A percentile compares a stretch with the other conserved stretches of the same genome.
These are phyloP conservation scores for Stegodyphus dumicola DNA, from an alignment of 1,140 invertebrate species.

Conservation along the genomic window DNA sequence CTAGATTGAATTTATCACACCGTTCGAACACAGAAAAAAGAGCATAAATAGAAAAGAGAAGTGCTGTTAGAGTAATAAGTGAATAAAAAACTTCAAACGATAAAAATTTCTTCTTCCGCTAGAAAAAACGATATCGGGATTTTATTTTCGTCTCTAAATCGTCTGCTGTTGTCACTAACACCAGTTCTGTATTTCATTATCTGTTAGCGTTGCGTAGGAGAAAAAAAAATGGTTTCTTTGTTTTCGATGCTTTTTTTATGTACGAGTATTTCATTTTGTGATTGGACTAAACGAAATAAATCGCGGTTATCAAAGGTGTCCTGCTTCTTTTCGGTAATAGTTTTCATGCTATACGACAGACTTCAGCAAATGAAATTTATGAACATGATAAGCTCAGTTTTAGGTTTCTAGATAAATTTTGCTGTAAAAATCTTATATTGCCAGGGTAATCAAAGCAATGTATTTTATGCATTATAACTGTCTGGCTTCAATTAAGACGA, in stretches of 20 bases:
- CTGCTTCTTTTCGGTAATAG: not conserved
- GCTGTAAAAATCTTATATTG: no score
- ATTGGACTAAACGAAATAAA: constrained; percentile 19
- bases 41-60: not conserved
- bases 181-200: constrained; percentile 11
- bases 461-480: no score
- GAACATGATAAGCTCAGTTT: no score
- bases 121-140: constrained; percentile 19
- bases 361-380: not conserved
- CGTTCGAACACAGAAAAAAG: not conserved
- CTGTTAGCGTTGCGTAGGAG: no score
- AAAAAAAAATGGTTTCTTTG: no score
- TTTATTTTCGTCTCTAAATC: constrained; percentile 31
- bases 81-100: not conserved
- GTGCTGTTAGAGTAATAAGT: not conserved
- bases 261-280: constrained; percentile 8
- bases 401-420: no score
- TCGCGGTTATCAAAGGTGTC: constrained; percentile 1
- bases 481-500: no score
- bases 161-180: constrained; percentile 25
- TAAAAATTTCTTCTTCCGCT: not conserved
- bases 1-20: not conserved
- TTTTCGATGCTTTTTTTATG: no score
- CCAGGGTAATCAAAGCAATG: no score
- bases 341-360: not conserved